A percentile compares a stretch with the other conserved stretches of the same genome.
Evolutionary conservation across 2,888 invertebrate species (phyloP).

Genomic region (Trichogramma dendrolimi): DNA sequence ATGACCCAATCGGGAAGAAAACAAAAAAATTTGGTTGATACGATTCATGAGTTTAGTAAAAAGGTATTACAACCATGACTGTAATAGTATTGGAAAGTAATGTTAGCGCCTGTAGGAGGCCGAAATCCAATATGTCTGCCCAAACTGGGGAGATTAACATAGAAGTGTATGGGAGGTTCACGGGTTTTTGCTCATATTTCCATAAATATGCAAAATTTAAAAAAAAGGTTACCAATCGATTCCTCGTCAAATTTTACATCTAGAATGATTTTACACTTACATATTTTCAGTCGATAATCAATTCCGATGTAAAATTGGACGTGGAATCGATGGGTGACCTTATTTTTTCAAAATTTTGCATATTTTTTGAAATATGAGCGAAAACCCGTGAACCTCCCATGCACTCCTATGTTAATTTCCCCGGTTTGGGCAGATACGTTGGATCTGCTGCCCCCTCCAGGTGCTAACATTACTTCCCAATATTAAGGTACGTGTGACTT

Average conservation of each 20-base stretch:
- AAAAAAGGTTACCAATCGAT: not conserved
- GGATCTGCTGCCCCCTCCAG: too few relatives aligned
- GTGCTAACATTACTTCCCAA: too few relatives aligned
- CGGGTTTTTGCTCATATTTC: not conserved
- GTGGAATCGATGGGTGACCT: not conserved
- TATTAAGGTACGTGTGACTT: too few relatives aligned
- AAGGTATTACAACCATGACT: too few relatives aligned
- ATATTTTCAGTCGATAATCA: not conserved
- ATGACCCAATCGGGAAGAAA: not conserved
- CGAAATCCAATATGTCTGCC: too few relatives aligned
- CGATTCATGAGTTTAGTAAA: not conserved
- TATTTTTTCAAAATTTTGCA: not conserved
- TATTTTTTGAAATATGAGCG: not conserved
- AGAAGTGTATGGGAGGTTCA: constrained; percentile 32
- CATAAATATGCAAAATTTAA: not conserved
- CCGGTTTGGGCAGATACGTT: too few relatives aligned
- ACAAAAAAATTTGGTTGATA: not conserved
- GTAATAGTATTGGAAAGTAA: too few relatives aligned
- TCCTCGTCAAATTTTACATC: not conserved
- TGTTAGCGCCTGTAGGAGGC: too few relatives aligned
- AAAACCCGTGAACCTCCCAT: constrained; percentile 25
- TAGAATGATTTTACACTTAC: not conserved
- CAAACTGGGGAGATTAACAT: too few relatives aligned
- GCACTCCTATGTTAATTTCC: constrained; percentile 24
- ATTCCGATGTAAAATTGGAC: not conserved